Percentiles rank a stretch among this genome's conserved stretches.
These are phyloP conservation scores for Erebia ligea DNA, from an alignment of 2,888 invertebrate genomes.

Conservation along the genomic window DNA sequence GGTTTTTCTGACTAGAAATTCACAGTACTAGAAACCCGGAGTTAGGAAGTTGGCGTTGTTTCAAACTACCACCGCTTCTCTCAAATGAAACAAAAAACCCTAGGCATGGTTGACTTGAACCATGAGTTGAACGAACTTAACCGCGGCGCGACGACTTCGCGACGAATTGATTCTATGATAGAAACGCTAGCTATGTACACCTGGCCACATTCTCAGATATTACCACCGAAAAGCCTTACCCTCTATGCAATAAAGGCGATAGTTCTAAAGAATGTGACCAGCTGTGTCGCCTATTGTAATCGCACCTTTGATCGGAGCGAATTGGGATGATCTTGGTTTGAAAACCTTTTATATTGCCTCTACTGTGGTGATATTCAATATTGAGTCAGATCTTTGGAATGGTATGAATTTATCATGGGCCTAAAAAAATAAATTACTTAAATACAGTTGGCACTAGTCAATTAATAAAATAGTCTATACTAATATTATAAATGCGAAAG, in stretches of 20 bases:
- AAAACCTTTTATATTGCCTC: constrained; percentile 44
- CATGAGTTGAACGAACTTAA: constrained; percentile 42
- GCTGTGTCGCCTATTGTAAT: constrained; percentile 30
- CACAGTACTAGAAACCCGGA: no score
- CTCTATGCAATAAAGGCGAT: constrained; percentile 20
- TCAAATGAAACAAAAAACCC: constrained; percentile 43
- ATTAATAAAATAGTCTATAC: no score
- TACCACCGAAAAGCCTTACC: constrained; percentile 20
- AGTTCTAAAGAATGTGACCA: not conserved
- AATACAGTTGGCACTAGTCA: no score
- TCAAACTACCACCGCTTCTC: not conserved
- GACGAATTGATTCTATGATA: constrained; percentile 71
- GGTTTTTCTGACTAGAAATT: no score
- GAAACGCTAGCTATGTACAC: constrained; percentile 55
- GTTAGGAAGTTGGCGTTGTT: no score
- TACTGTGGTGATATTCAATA: constrained; percentile 33
- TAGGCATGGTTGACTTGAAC: constrained; percentile 41
- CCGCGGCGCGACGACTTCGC: constrained; percentile 45
- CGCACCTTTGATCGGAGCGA: constrained; percentile 47
- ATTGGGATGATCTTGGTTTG: constrained; percentile 49
- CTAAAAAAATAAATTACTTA: no score
- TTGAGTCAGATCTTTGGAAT: constrained; percentile 16
- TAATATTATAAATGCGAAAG: no score
- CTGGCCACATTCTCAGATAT: constrained; percentile 25
- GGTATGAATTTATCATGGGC: not conserved